Percentiles rank a stretch among this genome's conserved stretches.
Conservation (phyloP, 2,888 invertebrate genomes). For the Rotaria sp. region DNA sequence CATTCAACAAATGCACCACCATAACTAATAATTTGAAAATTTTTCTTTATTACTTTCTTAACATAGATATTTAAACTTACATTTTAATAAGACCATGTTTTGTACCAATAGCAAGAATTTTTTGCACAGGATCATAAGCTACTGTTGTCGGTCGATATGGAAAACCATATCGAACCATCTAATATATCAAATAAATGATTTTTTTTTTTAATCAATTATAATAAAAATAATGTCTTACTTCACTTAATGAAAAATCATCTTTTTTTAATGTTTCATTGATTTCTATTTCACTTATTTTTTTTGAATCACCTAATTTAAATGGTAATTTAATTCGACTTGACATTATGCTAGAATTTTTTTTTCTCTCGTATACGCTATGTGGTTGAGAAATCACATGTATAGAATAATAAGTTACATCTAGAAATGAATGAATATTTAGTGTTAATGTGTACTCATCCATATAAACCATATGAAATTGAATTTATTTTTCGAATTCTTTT, state of each 20-base stretch:
- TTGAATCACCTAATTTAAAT: conserved; percentile 27
- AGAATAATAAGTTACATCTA: not conserved
- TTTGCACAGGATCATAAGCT: conserved; percentile 95
- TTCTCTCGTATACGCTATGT: not conserved
- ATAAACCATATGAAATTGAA: not conserved
- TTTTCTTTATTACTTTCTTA: conserved; percentile 48
- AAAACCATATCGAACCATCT: conserved; percentile 78
- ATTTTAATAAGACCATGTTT: conserved; percentile 86
- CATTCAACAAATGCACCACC: conserved; percentile 40
- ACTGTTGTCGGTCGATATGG: conserved; percentile 91
- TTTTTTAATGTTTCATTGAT: not conserved
- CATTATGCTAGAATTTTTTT: not conserved
- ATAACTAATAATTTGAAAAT: not conserved
- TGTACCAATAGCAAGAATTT: conserved; percentile 88
- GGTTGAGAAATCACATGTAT: not conserved
- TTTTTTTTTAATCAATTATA: not conserved
- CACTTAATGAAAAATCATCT: conserved; percentile 28
- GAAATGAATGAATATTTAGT: not conserved
- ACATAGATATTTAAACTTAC: conserved; percentile 59
- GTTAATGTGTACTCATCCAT: not conserved
- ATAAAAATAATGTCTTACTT: not conserved
- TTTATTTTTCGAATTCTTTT: not conserved
- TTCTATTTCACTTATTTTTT: not conserved
- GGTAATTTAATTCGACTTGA: conserved; percentile 23
- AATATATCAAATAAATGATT: not conserved